Evolutionary conservation across 2,113 vertebrate genomes (phyloP).

Genomic region (Tricholaema leucomelas): DNA sequence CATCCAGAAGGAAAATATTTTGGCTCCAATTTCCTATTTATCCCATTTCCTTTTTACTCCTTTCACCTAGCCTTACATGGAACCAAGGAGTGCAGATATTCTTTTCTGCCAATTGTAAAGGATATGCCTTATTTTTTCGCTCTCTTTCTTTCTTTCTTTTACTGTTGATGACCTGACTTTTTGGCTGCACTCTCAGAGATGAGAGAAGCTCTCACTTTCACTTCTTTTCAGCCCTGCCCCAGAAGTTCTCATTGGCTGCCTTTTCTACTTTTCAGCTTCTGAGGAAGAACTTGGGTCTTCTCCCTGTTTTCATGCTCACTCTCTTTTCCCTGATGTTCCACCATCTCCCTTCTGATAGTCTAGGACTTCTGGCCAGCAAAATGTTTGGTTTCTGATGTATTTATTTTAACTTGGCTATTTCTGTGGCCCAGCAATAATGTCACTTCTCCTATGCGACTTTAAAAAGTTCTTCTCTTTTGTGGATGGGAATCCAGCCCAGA

Average conservation of each 20-base stretch:
- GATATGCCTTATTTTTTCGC: background rate
- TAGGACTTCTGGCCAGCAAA: background rate
- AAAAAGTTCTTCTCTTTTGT: background rate
- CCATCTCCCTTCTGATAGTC: background rate
- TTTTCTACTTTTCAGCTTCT: conserved; percentile 40
- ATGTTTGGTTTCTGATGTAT: conserved; percentile 17
- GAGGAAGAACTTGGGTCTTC: background rate
- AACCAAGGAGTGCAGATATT: conserved; percentile 4
- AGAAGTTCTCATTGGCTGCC: background rate
- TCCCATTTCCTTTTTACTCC: background rate
- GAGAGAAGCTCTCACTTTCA: conserved; percentile 38
- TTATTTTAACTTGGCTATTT: conserved; percentile 25
- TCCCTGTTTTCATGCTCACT: background rate
- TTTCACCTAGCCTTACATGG: background rate
- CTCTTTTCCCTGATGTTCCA: background rate
- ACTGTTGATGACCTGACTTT: conserved; percentile 18
- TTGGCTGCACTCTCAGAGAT: conserved; percentile 13
- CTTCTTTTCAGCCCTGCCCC: conserved; percentile 41
- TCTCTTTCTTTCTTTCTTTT: background rate
- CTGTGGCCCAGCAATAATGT: background rate
- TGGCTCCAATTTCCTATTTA: background rate
- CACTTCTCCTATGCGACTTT: conserved; percentile 18
- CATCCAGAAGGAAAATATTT: conserved; percentile 25
- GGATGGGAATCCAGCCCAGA: conserved; percentile 23
- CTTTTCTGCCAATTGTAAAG: conserved; percentile 11